Percentiles rank a stretch among this genome's conserved stretches.
These are phyloP conservation scores for Tyria jacobaeae DNA, from an alignment of 2,888 invertebrate species.

Conservation along the genomic window DNA sequence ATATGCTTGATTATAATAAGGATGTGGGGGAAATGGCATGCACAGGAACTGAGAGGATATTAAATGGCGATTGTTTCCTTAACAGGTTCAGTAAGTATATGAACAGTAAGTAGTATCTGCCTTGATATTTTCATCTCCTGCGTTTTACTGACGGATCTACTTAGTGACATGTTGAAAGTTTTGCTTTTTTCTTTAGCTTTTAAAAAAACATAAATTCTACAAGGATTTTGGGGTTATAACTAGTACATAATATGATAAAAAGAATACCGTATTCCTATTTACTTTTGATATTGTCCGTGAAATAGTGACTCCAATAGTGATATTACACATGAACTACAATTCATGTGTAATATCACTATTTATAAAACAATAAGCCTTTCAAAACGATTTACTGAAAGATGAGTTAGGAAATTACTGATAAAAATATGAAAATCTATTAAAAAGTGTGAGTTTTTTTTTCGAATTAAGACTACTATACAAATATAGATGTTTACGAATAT, in stretches of 20 bases:
- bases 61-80: constrained; percentile 38
- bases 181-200: not conserved
- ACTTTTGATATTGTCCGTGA: no score
- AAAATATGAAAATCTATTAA: no score
- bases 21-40: constrained; percentile 18
- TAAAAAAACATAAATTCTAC: not conserved
- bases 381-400: not conserved
- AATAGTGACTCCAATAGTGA: no score
- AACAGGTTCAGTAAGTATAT: constrained; percentile 26
- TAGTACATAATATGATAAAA: no score
- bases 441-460: no score
- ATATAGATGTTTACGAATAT: no score
- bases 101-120: constrained; percentile 11
- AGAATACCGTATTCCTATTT: no score
- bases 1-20: constrained; percentile 21
- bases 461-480: no score
- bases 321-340: no score
- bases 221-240: not conserved
- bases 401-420: not conserved
- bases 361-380: not conserved
- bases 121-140: constrained; percentile 30
- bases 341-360: not conserved
- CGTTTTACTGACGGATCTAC: not conserved
- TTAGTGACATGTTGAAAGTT: not conserved
- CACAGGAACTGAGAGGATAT: constrained; percentile 36